phyloP scores from a whole-genome alignment of 2,113 vertebrate species.

The Xenus cinereus region DNA sequence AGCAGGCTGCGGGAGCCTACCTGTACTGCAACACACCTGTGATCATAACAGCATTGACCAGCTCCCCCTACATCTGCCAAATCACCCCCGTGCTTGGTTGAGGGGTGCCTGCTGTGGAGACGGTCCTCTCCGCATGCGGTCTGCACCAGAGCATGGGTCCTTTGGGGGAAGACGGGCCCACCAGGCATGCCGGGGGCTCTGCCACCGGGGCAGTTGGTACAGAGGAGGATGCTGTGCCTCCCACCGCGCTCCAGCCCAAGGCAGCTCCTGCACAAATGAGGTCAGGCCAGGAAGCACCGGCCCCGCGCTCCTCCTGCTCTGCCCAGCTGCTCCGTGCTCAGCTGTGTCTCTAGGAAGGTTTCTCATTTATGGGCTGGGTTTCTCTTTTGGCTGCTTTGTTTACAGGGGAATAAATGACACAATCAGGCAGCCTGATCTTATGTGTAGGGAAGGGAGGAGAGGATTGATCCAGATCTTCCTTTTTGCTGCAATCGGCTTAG shows the following conservation, averaged over 20 bases:
- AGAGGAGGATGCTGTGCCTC: neutral
- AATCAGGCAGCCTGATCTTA: neutral
- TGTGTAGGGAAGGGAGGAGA: neutral
- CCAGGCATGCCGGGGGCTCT: neutral
- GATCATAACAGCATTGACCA: neutral
- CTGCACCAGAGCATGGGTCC: neutral
- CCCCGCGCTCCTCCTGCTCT: neutral
- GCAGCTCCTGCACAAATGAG: neutral
- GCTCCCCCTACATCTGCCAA: neutral
- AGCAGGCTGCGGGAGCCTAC: neutral
- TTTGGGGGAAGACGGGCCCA: neutral
- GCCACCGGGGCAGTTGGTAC: neutral
- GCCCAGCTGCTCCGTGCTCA: neutral
- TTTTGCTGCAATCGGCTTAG: conserved; percentile 14
- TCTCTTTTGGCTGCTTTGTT: conserved; percentile 20
- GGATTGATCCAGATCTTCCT: neutral
- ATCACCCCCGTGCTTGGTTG: neutral
- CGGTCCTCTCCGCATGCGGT: neutral
- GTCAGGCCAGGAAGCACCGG: neutral
- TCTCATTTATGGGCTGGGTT: conserved; percentile 11
- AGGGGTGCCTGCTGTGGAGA: neutral
- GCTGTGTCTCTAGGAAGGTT: neutral
- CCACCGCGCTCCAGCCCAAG: neutral
- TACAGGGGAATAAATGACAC: neutral
- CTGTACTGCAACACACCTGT: too few species aligned